phyloP scores from a whole-genome alignment of 2,888 invertebrate species.

The Sussaba pulchella region DNA sequence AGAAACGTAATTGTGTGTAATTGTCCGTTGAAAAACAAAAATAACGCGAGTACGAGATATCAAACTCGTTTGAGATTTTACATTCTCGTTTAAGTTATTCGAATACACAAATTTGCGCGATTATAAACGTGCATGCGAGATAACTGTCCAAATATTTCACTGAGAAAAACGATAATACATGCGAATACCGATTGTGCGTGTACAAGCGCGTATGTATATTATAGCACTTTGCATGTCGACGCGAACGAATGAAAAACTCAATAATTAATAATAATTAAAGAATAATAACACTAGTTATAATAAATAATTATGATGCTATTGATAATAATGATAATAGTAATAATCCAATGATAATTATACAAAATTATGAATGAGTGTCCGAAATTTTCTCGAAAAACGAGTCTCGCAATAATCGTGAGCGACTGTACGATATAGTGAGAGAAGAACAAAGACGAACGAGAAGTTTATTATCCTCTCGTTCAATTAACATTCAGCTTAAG shows the following conservation, averaged over 20 bases:
- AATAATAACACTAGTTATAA: conserved; percentile 49
- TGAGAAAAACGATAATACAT: neutral
- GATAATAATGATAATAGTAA: no score
- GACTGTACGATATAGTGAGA: neutral
- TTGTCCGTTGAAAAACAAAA: conserved; percentile 58
- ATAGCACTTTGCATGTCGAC: conserved; percentile 64
- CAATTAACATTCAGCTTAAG: conserved; percentile 25
- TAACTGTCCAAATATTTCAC: conserved; percentile 26
- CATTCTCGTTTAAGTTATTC: conserved; percentile 25
- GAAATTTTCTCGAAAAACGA: conserved; percentile 27
- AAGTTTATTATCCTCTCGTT: conserved; percentile 27
- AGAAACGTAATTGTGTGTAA: conserved; percentile 64
- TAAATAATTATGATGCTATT: conserved; percentile 36
- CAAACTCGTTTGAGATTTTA: conserved; percentile 43
- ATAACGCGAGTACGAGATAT: conserved; percentile 17
- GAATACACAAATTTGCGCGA: conserved; percentile 55
- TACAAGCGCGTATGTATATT: conserved; percentile 60
- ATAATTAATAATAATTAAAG: conserved; percentile 12
- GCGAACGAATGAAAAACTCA: conserved; percentile 33
- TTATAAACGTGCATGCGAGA: conserved; percentile 42
- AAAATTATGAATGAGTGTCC: conserved; percentile 38
- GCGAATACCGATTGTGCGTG: conserved; percentile 2
- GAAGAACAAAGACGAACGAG: neutral
- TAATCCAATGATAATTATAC: conserved; percentile 35
- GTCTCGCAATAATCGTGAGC: conserved; percentile 1